Evolutionary conservation across 2,888 invertebrate species (phyloP).

Genomic region (Deroplatys truncata): DNA sequence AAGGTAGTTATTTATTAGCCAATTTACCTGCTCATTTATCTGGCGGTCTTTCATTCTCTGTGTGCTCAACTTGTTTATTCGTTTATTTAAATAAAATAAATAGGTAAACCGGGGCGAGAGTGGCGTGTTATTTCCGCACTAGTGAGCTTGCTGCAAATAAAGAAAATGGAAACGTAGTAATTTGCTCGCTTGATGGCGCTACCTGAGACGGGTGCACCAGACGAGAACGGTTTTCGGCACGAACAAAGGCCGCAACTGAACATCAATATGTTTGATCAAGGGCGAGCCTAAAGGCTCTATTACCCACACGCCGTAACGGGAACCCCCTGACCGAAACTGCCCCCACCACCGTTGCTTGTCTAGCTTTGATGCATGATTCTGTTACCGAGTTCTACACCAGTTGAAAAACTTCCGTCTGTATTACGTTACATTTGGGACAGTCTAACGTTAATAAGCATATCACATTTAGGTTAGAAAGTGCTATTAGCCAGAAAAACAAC

Average conservation of each 20-base stretch:
- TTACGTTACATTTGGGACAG: neutral
- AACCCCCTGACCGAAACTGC: neutral
- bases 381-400: neutral
- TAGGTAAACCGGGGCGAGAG: neutral
- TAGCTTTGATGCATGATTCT: neutral
- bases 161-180: neutral
- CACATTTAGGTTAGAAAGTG: neutral
- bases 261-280: slow-evolving; percentile 15
- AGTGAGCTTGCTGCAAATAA: neutral
- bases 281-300: slow-evolving; percentile 3
- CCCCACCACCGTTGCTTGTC: neutral
- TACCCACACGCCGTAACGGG: neutral
- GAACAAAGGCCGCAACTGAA: neutral
- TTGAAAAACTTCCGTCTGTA: neutral
- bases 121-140: neutral
- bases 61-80: too few relatives aligned
- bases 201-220: neutral
- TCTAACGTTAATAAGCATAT: neutral
- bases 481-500: too few relatives aligned
- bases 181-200: neutral
- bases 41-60: too few relatives aligned
- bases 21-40: too few relatives aligned
- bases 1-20: too few relatives aligned
- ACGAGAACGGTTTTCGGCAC: neutral
- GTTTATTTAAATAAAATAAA: neutral